These are phyloP conservation scores for Symphodus melops DNA, from an alignment of 2,113 vertebrate genomes.

Conservation along the genomic window DNA sequence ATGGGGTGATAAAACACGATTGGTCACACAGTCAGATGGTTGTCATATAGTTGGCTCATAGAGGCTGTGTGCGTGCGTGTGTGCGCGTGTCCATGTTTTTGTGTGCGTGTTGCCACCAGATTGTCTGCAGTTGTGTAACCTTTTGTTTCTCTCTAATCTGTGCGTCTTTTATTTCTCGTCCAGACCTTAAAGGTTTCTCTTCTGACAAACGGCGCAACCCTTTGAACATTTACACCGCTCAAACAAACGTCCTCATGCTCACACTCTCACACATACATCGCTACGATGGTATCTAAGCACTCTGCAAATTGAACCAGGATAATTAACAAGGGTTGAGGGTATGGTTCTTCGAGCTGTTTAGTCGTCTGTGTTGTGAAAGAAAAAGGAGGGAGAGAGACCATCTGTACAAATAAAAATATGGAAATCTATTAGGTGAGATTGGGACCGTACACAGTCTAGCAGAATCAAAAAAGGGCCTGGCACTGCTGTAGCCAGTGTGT, in stretches of 20 bases:
- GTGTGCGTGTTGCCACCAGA: neutral
- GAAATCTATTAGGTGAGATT: slow-evolving; percentile 52
- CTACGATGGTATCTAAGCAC: neutral
- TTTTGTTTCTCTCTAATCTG: slow-evolving; percentile 14
- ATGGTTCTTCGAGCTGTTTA: slow-evolving; percentile 12
- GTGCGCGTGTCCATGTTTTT: slow-evolving; percentile 2
- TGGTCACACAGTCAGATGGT: slow-evolving; percentile 77
- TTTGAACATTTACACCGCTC: neutral
- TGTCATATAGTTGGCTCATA: slow-evolving; percentile 56
- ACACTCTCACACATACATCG: no score
- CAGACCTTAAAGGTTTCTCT: neutral
- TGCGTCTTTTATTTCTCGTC: neutral
- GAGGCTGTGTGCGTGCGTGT: slow-evolving; percentile 30
- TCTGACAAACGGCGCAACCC: neutral
- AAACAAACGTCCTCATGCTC: neutral
- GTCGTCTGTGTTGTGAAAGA: slow-evolving; percentile 4
- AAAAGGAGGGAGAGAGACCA: neutral
- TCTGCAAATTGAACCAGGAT: neutral
- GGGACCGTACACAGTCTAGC: slow-evolving; percentile 35
- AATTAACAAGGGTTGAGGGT: slow-evolving; percentile 13
- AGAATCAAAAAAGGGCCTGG: slow-evolving; percentile 17
- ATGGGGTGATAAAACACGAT: slow-evolving; percentile 64
- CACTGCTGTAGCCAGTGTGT: slow-evolving; percentile 19
- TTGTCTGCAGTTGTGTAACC: slow-evolving; percentile 28
- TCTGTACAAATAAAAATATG: slow-evolving; percentile 46